Percentiles rank a stretch among this genome's conserved stretches.
Conservation (phyloP, 2,113 vertebrate species). For the Halichoerus grypus region DNA sequence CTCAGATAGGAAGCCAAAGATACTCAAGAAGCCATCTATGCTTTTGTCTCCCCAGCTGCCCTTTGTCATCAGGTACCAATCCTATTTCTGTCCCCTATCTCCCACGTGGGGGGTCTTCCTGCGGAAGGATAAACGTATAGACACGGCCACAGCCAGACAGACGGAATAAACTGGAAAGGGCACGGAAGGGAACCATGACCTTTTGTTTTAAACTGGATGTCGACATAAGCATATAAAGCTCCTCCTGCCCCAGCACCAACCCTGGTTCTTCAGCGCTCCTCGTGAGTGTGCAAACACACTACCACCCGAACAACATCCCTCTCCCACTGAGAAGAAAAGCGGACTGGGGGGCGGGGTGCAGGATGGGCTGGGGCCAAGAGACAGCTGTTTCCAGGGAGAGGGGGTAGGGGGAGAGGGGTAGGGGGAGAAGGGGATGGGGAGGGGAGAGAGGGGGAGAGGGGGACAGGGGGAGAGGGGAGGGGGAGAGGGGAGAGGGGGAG, state of each 20-base stretch:
- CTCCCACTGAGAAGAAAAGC: constrained; percentile 70
- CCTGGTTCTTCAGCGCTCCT: constrained; percentile 23
- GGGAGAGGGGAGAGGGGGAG: too few species aligned
- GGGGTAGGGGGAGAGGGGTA: background rate
- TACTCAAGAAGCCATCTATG: background rate
- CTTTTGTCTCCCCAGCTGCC: background rate
- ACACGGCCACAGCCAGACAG: constrained; percentile 85
- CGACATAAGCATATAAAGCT: background rate
- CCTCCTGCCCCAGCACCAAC: background rate
- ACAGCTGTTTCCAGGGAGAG: background rate
- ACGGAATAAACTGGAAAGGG: constrained; percentile 90
- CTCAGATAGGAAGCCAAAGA: constrained; percentile 2
- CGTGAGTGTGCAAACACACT: constrained; percentile 56
- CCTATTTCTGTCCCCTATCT: constrained; percentile 50
- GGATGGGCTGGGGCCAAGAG: background rate
- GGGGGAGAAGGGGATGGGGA: background rate
- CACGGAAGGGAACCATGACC: constrained; percentile 85
- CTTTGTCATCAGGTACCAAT: background rate
- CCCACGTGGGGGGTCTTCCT: constrained; percentile 42
- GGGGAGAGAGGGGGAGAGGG: background rate
- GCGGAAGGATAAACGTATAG: constrained; percentile 68
- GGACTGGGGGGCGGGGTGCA: rapidly evolving
- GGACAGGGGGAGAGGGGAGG: background rate
- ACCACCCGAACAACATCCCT: constrained; percentile 85
- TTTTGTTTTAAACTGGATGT: constrained; percentile 79